phyloP scores from a whole-genome alignment of 2,797 vertebrate genomes.

The Hippoglossus hippoglossus region DNA sequence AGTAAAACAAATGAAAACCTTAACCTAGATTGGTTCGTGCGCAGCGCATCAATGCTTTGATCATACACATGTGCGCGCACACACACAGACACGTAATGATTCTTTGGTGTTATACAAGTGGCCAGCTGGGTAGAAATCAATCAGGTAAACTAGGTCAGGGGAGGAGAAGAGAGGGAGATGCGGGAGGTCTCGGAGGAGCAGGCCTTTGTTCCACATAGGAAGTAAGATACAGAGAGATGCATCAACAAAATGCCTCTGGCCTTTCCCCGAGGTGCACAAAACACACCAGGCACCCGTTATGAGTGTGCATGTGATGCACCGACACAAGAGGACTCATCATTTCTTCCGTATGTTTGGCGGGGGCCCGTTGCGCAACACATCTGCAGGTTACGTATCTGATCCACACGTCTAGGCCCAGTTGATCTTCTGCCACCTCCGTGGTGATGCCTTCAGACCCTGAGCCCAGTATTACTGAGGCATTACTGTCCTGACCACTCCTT shows the following conservation, averaged over 20 bases:
- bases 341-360: conserved; percentile 37
- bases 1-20: conserved; percentile 21
- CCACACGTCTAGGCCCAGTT: conserved; percentile 19
- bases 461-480: conserved; percentile 47
- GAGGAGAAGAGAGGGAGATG: conserved; percentile 56
- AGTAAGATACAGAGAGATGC: conserved; percentile 54
- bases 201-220: conserved; percentile 73
- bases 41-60: conserved; percentile 21
- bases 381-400: conserved; percentile 58
- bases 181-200: conserved; percentile 66
- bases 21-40: neutral
- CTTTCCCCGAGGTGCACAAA: conserved; percentile 40
- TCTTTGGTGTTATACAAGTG: conserved; percentile 70
- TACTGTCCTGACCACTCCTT: conserved; percentile 52
- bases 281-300: conserved; percentile 31
- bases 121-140: conserved; percentile 72
- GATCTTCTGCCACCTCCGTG: conserved; percentile 24
- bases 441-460: conserved; percentile 36
- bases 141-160: conserved; percentile 78
- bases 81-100: conserved; percentile 30
- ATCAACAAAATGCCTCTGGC: conserved; percentile 66
- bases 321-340: conserved; percentile 46
- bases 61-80: too few species aligned
- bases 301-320: conserved; percentile 48
- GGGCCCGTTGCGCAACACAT: conserved; percentile 15